Evolutionary conservation across 1,140 invertebrate genomes (phyloP), one percentile per base, ranked within the genome.

Genomic region (Hylyphantes graminicola): DNA sequence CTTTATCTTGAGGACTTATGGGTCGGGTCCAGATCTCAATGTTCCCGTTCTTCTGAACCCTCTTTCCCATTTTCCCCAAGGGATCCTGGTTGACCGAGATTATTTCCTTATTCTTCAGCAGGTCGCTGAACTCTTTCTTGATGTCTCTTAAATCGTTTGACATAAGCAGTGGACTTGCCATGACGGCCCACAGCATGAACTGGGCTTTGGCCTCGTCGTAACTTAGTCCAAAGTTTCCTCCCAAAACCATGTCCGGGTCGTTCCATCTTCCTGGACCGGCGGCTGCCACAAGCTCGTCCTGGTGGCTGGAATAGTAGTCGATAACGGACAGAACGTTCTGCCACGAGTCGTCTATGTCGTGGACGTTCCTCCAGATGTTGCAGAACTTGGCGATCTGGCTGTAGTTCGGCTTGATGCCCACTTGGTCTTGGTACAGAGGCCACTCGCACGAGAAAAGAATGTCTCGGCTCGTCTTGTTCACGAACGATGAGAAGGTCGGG

Each of bases 221-320:
- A 48, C 82, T 87, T 0, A 87, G 75, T 11, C 85, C 81, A 8
- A 63, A 86, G 50, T 86, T 86, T 15, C 85, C 85, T 7, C 13
- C 72, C 5, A 83, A 87, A 89, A 97, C 95, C 97, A 98, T 98
- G 88, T 99, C 98, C 10, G 98, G 97, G 90, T 99, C 97, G 90
- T 99, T 98, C 96, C 96, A 99, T 86, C 96, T 95, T 12, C 97
- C 97, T 2, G 97, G 97, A 12, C 96, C 97, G 59, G 97, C 96
- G 89, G 95, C 95, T 17, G 95, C 93, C 48, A 95, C 80, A 7
- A 83, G 61, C 48, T 73, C 67, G 7, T 91, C 90, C 79, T 91
- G 90, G 86, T 91, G 89, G 65, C 91, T 86, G 7, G 89, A 91
- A 87, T 92, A 93, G 87, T 89, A 92, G 74, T 92, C 89, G 76